These are phyloP conservation scores for Myocastor coypus DNA, from an alignment of 2,113 vertebrate species.

Conservation along the genomic window DNA sequence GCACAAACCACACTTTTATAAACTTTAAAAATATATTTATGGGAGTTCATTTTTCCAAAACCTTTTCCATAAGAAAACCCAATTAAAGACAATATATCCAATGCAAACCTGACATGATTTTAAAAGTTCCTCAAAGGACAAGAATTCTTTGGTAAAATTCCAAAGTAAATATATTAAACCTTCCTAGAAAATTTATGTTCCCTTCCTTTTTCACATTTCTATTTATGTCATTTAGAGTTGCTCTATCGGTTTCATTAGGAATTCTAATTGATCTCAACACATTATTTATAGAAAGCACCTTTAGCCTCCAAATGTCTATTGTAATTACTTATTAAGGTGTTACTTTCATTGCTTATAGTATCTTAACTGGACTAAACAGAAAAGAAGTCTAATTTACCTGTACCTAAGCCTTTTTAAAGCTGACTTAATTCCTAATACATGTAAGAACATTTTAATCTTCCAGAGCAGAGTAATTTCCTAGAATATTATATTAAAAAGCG, in stretches of 20 bases:
- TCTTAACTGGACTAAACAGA: slow-evolving; percentile 62
- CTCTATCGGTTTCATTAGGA: slow-evolving; percentile 71
- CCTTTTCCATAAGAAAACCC: neutral
- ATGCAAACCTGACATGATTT: slow-evolving; percentile 55
- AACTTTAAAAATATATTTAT: slow-evolving; percentile 43
- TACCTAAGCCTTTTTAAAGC: neutral
- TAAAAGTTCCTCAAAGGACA: slow-evolving; percentile 38
- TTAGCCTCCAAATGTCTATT: slow-evolving; percentile 60
- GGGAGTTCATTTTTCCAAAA: slow-evolving; percentile 6
- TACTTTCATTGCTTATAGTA: slow-evolving; percentile 59
- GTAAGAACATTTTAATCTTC: slow-evolving; percentile 18
- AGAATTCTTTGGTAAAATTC: slow-evolving; percentile 68
- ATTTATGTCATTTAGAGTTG: slow-evolving; percentile 63
- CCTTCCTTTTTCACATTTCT: slow-evolving; percentile 54
- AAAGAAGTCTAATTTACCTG: slow-evolving; percentile 68
- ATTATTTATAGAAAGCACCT: slow-evolving; percentile 75
- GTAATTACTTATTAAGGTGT: slow-evolving; percentile 69
- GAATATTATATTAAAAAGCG: neutral
- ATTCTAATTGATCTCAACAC: slow-evolving; percentile 68
- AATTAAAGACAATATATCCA: slow-evolving; percentile 64
- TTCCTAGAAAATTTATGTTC: slow-evolving; percentile 65
- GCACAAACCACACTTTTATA: neutral
- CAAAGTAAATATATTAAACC: slow-evolving; percentile 61
- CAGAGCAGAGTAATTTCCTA: neutral
- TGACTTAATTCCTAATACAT: slow-evolving; percentile 64